Conservation (phyloP, 2,113 vertebrate species). For the Sigmodon hispidus region DNA sequence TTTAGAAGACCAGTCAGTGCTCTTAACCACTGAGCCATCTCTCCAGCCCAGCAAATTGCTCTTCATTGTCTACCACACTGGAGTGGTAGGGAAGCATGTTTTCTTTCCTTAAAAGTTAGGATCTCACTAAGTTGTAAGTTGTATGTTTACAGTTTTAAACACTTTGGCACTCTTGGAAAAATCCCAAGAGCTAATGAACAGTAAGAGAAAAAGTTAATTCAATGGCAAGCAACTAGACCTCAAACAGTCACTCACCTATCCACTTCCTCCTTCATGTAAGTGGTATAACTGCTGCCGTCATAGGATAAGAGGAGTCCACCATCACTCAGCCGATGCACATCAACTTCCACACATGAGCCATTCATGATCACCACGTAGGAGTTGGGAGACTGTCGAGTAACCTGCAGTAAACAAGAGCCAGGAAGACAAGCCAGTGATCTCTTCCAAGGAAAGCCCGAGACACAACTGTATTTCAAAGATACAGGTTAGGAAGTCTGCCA, state of each 20-base stretch:
- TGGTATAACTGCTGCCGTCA: conserved; percentile 99
- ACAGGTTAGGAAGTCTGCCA: neutral
- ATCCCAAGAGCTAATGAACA: neutral
- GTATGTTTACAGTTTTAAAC: conserved; percentile 43
- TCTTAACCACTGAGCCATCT: no score
- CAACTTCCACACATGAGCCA: conserved; percentile 92
- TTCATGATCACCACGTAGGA: conserved; percentile 99
- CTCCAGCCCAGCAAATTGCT: neutral
- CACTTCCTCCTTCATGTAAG: conserved; percentile 99
- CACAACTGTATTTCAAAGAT: conserved; percentile 26
- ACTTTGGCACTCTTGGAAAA: conserved; percentile 17
- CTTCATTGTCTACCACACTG: neutral
- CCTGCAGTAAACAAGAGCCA: conserved; percentile 78
- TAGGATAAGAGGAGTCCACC: conserved; percentile 97
- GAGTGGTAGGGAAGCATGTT: neutral
- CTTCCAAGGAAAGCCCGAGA: neutral
- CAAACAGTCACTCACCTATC: conserved; percentile 88
- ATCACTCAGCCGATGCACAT: conserved; percentile 96
- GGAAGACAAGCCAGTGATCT: neutral
- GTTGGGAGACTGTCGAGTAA: conserved; percentile 97
- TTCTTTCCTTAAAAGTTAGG: neutral
- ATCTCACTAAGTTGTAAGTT: neutral
- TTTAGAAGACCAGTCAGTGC: no score
- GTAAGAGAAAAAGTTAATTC: neutral
- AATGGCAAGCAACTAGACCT: neutral